phyloP scores from a whole-genome alignment of 1,140 invertebrate genomes.

The Orussus abietinus region DNA sequence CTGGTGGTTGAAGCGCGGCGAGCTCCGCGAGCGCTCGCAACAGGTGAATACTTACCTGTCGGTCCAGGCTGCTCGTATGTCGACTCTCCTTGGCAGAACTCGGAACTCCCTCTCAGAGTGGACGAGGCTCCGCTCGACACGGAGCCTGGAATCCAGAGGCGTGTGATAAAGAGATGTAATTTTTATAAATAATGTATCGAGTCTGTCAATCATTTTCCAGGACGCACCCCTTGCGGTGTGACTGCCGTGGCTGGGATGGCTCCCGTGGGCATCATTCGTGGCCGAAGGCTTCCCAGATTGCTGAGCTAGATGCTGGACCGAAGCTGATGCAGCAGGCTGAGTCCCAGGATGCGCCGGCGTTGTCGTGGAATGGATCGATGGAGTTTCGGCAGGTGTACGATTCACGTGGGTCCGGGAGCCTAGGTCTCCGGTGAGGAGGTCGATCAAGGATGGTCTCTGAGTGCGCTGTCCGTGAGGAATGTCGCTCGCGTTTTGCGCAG shows the following conservation, averaged over 20 bases:
- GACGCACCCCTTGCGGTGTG: too few relatives aligned
- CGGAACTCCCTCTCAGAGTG: slow-evolving; percentile 35
- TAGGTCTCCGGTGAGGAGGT: slow-evolving; percentile 45
- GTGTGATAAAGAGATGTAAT: slow-evolving; percentile 3
- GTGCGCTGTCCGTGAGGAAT: slow-evolving; percentile 41
- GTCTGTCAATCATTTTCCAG: too few relatives aligned
- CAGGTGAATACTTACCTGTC: too few relatives aligned
- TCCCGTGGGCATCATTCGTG: too few relatives aligned
- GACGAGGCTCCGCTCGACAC: slow-evolving; percentile 44
- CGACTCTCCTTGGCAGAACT: slow-evolving; percentile 30
- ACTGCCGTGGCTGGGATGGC: too few relatives aligned
- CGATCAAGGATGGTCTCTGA: slow-evolving; percentile 49
- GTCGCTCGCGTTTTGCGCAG: slow-evolving; percentile 26
- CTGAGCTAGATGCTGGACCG: too few relatives aligned
- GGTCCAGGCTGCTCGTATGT: slow-evolving; percentile 27
- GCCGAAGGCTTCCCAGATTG: too few relatives aligned
- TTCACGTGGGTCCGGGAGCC: slow-evolving; percentile 42
- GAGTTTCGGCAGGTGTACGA: slow-evolving; percentile 43
- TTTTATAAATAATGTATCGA: background rate
- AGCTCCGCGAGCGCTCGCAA: too few relatives aligned
- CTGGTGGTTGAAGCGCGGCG: too few relatives aligned
- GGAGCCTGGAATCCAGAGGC: slow-evolving; percentile 34
- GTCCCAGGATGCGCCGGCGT: too few relatives aligned
- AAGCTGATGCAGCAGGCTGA: background rate
- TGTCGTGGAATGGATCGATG: slow-evolving; percentile 37